Conservation (phyloP, 2,888 invertebrate genomes). For the Lucinisca nassula region DNA sequence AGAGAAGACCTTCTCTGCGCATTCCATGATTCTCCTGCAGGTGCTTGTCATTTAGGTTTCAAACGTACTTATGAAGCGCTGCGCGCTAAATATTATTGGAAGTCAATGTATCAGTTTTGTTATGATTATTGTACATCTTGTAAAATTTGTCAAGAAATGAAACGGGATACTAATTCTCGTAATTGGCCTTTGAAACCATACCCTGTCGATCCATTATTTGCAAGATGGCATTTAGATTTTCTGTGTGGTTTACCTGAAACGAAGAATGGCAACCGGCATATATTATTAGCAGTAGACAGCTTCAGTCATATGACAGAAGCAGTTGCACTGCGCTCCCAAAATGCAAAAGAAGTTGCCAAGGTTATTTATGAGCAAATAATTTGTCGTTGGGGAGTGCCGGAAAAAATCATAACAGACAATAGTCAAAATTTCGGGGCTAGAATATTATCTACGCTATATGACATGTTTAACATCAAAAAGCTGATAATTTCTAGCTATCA, state of each 20-base stretch:
- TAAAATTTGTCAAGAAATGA: constrained; percentile 8
- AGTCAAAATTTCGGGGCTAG: background rate
- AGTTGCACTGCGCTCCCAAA: constrained; percentile 12
- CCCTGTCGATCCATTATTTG: background rate
- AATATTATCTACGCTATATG: background rate
- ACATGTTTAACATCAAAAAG: background rate
- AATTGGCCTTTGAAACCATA: constrained; percentile 3
- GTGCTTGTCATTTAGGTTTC: background rate
- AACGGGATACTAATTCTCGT: background rate
- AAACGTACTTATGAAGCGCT: background rate
- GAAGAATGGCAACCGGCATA: background rate
- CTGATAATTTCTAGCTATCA: background rate
- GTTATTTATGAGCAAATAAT: constrained; percentile 14
- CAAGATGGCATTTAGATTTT: background rate
- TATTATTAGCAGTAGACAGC: background rate
- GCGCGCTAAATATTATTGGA: background rate
- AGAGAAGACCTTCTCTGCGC: background rate
- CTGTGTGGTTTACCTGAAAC: background rate
- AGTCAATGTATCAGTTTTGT: background rate
- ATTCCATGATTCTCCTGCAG: background rate
- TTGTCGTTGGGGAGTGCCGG: background rate
- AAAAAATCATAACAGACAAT: background rate
- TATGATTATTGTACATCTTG: constrained; percentile 12
- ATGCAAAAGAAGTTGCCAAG: background rate
- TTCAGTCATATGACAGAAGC: constrained; percentile 24